Percentiles rank a stretch among this genome's conserved stretches.
These are phyloP conservation scores for Athene noctua DNA, from an alignment of 2,113 vertebrate species.

Conservation along the genomic window DNA sequence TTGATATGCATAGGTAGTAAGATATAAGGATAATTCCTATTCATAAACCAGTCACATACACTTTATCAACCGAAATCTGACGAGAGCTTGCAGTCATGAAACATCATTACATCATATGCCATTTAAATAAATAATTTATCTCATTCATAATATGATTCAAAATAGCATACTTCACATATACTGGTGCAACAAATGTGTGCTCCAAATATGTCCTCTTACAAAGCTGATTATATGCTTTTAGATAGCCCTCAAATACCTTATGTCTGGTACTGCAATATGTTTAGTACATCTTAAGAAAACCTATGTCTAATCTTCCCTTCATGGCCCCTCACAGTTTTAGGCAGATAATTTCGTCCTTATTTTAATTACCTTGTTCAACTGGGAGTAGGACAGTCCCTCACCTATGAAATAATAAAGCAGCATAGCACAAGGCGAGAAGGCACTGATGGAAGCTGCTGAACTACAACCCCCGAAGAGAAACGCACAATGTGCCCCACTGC, in stretches of 20 bases:
- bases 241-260: conserved; percentile 6
- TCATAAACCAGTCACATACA: neutral
- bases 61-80: neutral
- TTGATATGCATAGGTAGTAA: neutral
- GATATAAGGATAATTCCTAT: neutral
- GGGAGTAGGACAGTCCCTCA: neutral
- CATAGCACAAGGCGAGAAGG: neutral
- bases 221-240: conserved; percentile 52
- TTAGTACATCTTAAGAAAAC: conserved; percentile 4
- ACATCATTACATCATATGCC: neutral
- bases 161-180: neutral
- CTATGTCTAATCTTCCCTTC: neutral
- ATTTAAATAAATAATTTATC: neutral
- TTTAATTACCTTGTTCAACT: neutral
- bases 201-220: neutral
- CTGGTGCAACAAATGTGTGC: neutral
- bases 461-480: neutral
- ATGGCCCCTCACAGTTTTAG: neutral
- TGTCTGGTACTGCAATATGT: neutral
- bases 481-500: accelerated
- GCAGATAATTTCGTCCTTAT: neutral
- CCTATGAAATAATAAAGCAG: neutral
- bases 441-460: neutral
- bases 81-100: neutral
- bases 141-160: neutral